Conservation (phyloP, 1,140 invertebrate genomes). For the Diachasmimorpha longicaudata region DNA sequence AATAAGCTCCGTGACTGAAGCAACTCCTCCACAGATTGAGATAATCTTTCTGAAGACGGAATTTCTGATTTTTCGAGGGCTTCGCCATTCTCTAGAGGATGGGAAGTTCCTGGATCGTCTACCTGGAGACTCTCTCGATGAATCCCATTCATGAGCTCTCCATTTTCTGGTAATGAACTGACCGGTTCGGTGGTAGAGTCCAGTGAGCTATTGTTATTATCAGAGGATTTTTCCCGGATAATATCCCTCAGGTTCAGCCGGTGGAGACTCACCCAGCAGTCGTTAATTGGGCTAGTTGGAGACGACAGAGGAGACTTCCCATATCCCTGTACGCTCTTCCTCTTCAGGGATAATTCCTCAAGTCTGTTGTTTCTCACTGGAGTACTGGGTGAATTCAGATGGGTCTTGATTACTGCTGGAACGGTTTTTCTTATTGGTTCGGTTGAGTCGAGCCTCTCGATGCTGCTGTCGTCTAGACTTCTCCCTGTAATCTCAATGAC, state of each 20-base stretch:
- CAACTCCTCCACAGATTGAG: no score
- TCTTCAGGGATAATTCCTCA: background rate
- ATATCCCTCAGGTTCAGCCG: background rate
- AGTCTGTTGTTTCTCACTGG: background rate
- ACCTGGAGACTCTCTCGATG: background rate
- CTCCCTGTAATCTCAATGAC: no score
- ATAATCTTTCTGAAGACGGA: no score
- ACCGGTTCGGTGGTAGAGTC: background rate
- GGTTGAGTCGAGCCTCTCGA: no score
- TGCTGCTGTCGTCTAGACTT: no score
- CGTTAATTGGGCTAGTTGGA: background rate
- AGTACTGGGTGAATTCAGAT: background rate
- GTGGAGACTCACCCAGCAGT: background rate
- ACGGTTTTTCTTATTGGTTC: no score
- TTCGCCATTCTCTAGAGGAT: background rate
- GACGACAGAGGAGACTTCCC: background rate
- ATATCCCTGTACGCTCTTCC: background rate
- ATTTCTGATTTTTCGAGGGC: no score
- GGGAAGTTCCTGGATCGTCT: background rate
- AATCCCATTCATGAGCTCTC: background rate
- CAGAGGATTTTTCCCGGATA: background rate
- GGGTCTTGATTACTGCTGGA: no score
- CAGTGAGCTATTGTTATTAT: background rate
- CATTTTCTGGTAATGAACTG: background rate
- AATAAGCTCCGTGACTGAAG: no score